Evolutionary conservation across 2,797 vertebrate genomes (phyloP).

Genomic region (Fratercula arctica): DNA sequence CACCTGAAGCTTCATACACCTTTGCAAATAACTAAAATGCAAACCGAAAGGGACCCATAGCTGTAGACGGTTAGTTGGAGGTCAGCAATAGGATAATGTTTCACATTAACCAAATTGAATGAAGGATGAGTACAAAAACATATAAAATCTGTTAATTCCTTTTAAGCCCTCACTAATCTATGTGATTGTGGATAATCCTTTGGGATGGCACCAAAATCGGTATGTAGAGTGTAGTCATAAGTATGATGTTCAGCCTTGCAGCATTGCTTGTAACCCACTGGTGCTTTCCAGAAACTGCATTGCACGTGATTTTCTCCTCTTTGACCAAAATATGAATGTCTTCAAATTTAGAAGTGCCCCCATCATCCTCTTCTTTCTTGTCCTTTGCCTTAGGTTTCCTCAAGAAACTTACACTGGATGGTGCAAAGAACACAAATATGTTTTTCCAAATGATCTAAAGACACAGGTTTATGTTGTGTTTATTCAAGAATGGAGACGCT

Average conservation of each 20-base stretch:
- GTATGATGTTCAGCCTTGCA: background rate
- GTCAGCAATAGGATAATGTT: background rate
- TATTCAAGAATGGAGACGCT: background rate
- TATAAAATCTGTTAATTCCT: slow-evolving; percentile 55
- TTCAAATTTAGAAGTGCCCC: background rate
- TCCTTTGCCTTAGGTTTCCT: background rate
- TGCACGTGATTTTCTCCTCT: background rate
- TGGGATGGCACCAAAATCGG: background rate
- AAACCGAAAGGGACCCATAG: background rate
- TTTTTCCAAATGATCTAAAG: background rate
- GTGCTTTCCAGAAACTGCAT: background rate
- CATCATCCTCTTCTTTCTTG: background rate
- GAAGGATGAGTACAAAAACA: slow-evolving; percentile 42
- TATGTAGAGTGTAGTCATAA: background rate
- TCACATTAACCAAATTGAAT: slow-evolving; percentile 52
- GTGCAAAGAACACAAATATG: accelerated
- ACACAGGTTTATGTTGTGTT: background rate
- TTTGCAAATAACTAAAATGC: background rate
- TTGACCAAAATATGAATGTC: accelerated
- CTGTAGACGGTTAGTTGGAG: background rate
- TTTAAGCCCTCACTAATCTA: slow-evolving; percentile 54
- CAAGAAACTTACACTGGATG: background rate
- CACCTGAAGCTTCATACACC: background rate
- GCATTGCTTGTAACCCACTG: background rate
- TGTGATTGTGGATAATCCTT: slow-evolving; percentile 46